Base-by-base conservation (phyloP, 2,888 invertebrate species). In the Xylophagus ater region DNA sequence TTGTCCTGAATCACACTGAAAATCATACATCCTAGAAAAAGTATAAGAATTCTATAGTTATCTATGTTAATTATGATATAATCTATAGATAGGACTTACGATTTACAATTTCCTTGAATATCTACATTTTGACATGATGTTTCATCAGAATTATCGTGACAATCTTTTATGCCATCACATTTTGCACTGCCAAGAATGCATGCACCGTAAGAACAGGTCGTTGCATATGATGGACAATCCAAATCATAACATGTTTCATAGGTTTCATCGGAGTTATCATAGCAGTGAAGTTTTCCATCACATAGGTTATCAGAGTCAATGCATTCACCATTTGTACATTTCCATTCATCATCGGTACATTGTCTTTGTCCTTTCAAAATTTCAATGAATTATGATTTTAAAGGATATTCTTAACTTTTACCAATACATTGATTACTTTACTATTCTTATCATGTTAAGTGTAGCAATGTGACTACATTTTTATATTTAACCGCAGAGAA, bases 121-220 rank as follows among this genome's bases (percentile, higher is more conserved):
- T 10, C n/a, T n/a, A 34, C 32, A 29, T 44, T 44, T 18, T 37
- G 23, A 1, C 15, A n/a, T 4, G 32, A 18, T 9, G 17, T 15
- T 23, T 45, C 42, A 34, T 43, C 45, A 2, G 46, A 43, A 25
- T 44, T 42, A 35, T 46, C 43, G 6, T n/a, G 28, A 30, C 46
- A 46, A 13, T 46, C 43, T n/a, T 32, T 20, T 4, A 20, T 32
- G 1, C 34, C 33, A 32, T 46, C 18, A 47, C 79, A 80, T 32
- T 64, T 59, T 1, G 66, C 59, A 10, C 68, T 68, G 7, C 67
- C 63, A 41, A 73, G 71, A 0, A 75, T 66, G 46, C 77, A 77
- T 0, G 72, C 76, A 3, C 76, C 76, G 47, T 76, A 76, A 1
- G 65, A 62, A 50, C 77, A 77, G 28, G 72, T 71, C 57, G 74